Evolutionary conservation across 2,113 vertebrate genomes (phyloP), one percentile per base, ranked within the genome.

Genomic region (Rousettus leschenaultii): DNA sequence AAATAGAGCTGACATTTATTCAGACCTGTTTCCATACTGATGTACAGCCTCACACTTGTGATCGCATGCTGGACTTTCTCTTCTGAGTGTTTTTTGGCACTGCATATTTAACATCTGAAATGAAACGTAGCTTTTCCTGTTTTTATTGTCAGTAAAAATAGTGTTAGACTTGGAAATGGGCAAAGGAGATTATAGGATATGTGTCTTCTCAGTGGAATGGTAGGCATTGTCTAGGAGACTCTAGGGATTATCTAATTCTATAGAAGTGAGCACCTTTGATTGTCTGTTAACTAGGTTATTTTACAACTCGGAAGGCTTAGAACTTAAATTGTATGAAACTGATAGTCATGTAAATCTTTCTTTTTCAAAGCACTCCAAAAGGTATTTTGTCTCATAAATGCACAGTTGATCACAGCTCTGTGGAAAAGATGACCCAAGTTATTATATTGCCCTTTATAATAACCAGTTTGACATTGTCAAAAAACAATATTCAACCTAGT

Each of bases 51-150:
- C 38, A 11, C 1, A 19, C 75, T 88, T 94, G 45, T 35, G 38
- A 71, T 1, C 75, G 59, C 35, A 55, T 2, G 1, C 43, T 16
- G 51, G 26, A 28, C 80, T 73, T 75, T 55, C 19, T 90, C n/a
- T 19, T 13, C 51, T 51, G 55, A 92, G 61, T 45, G 55, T 48
- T 53, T 86, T 61, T 84, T 77, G 45, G n/a, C n/a, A 86, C 30
- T 82, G 28, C 24, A 26, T 92, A 59, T 77, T 75, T 96, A 78
- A 68, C 35, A n/a, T 73, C 68, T 92, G 45, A 86, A 83, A 89
- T 78, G 35, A 91, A 94, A 94, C 57, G 45, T 40, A 85, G 15
- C 45, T 65, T 90, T 59, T 94, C 48, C 24, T 87, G 2, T 38
- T 68, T 91, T 90, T 84, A 59, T 73, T 71, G 40, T 77, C 33